Conservation (phyloP, 2,113 vertebrate species). For the Perca flavescens region DNA sequence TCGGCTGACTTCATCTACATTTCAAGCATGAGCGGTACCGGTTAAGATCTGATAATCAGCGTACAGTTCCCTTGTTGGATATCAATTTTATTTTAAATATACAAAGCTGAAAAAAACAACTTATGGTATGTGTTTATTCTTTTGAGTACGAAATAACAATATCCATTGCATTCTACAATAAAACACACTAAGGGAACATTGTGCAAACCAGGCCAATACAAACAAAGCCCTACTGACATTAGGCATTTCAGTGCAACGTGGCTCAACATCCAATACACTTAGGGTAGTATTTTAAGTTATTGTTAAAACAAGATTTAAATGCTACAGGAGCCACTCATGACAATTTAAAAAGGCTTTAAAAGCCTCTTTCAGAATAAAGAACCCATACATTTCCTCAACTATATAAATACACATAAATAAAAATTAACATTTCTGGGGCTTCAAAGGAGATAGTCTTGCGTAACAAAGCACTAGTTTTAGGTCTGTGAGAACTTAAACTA, state of each 20-base stretch:
- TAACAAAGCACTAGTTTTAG: slow-evolving; percentile 56
- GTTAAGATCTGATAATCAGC: neutral
- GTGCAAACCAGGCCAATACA: slow-evolving; percentile 77
- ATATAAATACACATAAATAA: slow-evolving; percentile 86
- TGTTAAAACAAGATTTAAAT: slow-evolving; percentile 36
- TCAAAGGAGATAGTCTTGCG: slow-evolving; percentile 34
- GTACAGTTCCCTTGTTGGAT: neutral
- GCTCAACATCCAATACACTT: slow-evolving; percentile 38
- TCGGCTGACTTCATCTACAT: neutral
- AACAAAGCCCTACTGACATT: slow-evolving; percentile 56
- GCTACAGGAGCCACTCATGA: slow-evolving; percentile 45
- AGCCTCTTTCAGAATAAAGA: slow-evolving; percentile 49
- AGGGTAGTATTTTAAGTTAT: slow-evolving; percentile 6
- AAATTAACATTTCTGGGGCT: slow-evolving; percentile 26
- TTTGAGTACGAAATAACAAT: slow-evolving; percentile 58
- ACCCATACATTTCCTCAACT: slow-evolving; percentile 76
- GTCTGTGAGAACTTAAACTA: slow-evolving; percentile 40
- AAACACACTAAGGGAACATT: slow-evolving; percentile 60
- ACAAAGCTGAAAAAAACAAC: slow-evolving; percentile 9
- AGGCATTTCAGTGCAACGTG: slow-evolving; percentile 69
- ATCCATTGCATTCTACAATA: slow-evolving; percentile 44
- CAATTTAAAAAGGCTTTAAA: slow-evolving; percentile 23
- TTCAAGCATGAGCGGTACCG: neutral
- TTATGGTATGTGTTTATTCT: slow-evolving; percentile 58
- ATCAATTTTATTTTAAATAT: slow-evolving; percentile 42